phyloP scores from a whole-genome alignment of 23 tunicate genomes.

The Halocynthia aurantium region DNA sequence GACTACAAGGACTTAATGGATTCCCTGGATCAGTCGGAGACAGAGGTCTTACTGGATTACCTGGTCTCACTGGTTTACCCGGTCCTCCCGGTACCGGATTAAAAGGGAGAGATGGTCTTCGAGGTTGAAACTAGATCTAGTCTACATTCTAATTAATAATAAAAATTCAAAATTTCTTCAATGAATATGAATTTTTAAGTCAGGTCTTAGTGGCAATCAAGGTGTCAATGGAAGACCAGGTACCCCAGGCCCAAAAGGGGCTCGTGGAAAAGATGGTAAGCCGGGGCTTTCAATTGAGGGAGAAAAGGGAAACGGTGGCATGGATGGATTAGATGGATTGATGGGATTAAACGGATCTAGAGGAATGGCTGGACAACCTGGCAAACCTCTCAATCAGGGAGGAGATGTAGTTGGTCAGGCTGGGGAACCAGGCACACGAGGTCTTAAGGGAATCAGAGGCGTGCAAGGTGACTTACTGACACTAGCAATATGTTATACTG shows the following conservation, averaged over 20 bases:
- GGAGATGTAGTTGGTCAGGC: conserved; percentile 41
- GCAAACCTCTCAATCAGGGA: background rate
- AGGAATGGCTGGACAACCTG: conserved; percentile 17
- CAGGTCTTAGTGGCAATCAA: conserved; percentile 13
- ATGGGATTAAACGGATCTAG: conserved; percentile 16
- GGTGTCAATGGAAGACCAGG: conserved; percentile 22
- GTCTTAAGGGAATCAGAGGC: conserved; percentile 1
- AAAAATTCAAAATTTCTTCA: no score
- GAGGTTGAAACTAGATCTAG: background rate
- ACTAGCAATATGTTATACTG: background rate
- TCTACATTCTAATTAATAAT: no score
- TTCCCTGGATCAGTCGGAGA: conserved; percentile 4
- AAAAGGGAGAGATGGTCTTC: conserved; percentile 6
- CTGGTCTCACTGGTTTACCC: conserved; percentile 7
- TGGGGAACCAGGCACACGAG: conserved; percentile 35
- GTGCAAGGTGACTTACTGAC: conserved; percentile 7
- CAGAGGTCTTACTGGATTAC: conserved; percentile 9
- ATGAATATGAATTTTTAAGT: background rate
- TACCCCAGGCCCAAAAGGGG: conserved; percentile 3
- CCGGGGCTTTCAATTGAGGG: conserved; percentile 22
- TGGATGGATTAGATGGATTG: conserved; percentile 22
- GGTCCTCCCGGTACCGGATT: background rate
- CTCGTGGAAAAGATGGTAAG: conserved; percentile 12
- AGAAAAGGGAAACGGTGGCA: conserved; percentile 10
- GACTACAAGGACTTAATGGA: conserved; percentile 16